phyloP scores from a whole-genome alignment of 2,888 invertebrate species.

The Diloba caeruleocephala region DNA sequence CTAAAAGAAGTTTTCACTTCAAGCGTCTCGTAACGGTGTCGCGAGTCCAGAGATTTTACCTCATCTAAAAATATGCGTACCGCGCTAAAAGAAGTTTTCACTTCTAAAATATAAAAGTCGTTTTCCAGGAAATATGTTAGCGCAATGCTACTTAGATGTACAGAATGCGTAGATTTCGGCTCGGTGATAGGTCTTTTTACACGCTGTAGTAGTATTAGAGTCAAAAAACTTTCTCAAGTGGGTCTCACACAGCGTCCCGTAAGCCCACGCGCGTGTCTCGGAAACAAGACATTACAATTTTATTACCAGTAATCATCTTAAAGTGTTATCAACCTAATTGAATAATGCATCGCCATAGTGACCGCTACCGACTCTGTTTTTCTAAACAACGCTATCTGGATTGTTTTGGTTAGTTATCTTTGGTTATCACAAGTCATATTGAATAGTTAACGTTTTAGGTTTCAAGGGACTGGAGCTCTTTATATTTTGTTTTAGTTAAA shows the following conservation, averaged over 20 bases:
- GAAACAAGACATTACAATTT: conserved; percentile 87
- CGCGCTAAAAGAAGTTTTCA: too few species aligned
- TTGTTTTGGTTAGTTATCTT: conserved; percentile 39
- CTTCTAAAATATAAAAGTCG: too few species aligned
- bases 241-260: conserved; percentile 47
- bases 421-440: conserved; percentile 6
- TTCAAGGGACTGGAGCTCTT: not conserved
- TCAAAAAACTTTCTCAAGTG: conserved; percentile 43
- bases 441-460: not conserved
- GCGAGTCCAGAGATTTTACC: too few species aligned
- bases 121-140: too few species aligned
- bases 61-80: too few species aligned
- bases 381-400: conserved; percentile 44
- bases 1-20: too few species aligned
- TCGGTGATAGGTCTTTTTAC: too few species aligned
- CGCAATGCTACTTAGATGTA: too few species aligned
- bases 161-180: too few species aligned
- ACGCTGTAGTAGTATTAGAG: too few species aligned
- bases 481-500: not conserved
- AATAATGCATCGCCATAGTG: conserved; percentile 83
- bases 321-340: conserved; percentile 88
- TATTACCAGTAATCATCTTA: conserved; percentile 85
- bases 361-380: conserved; percentile 58
- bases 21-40: too few species aligned
- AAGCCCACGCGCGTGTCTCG: conserved; percentile 81